Evolutionary conservation across 2,113 vertebrate species (phyloP).

Genomic region (Hypanus sabinus): DNA sequence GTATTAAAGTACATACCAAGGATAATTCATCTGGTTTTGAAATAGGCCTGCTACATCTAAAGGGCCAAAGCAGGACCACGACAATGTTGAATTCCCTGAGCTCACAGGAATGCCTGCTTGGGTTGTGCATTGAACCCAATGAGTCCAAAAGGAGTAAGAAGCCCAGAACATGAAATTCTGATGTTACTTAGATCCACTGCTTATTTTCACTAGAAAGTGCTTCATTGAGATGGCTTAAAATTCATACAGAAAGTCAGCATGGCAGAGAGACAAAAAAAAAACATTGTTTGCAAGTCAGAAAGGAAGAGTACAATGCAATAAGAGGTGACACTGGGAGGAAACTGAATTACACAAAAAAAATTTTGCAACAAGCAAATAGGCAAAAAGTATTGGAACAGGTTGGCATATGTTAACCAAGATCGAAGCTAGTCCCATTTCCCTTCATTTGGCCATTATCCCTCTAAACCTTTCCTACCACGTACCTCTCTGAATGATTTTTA

Average conservation of each 20-base stretch:
- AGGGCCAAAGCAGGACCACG: neutral
- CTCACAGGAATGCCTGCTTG: neutral
- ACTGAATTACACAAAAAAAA: neutral
- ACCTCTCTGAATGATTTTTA: too few relatives aligned
- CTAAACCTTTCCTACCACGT: too few relatives aligned
- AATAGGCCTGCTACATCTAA: neutral
- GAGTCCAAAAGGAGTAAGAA: neutral
- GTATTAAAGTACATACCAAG: neutral
- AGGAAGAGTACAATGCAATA: neutral
- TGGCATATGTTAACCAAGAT: too few relatives aligned
- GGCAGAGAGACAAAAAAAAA: neutral
- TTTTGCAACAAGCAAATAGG: neutral
- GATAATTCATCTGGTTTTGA: neutral
- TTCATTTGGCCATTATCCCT: too few relatives aligned
- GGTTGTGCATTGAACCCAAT: neutral
- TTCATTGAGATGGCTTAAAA: neutral
- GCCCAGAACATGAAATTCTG: neutral
- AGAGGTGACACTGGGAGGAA: neutral
- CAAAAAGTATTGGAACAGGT: neutral
- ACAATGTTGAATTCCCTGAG: too few relatives aligned
- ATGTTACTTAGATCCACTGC: neutral
- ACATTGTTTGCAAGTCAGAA: neutral
- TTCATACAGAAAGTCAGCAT: neutral
- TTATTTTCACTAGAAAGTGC: neutral
- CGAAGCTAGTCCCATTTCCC: too few relatives aligned